Percentiles rank a stretch among this genome's conserved stretches.
These are phyloP conservation scores for Jacana jacana DNA, from an alignment of 2,113 vertebrate genomes.

Conservation along the genomic window DNA sequence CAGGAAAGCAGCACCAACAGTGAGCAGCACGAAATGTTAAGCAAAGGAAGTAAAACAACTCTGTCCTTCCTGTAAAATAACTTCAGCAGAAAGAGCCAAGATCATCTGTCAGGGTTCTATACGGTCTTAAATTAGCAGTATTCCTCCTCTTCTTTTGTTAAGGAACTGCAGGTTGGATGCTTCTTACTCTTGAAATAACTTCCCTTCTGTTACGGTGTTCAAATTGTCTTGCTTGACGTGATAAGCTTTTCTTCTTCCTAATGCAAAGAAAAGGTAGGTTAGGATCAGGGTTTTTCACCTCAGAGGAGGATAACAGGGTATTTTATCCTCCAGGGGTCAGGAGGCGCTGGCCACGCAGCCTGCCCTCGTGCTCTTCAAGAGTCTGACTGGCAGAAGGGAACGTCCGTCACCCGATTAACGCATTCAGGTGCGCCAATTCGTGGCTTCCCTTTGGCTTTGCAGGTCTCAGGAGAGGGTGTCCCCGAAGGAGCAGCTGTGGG, in stretches of 20 bases:
- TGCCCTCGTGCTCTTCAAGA: neutral
- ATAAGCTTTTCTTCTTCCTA: neutral
- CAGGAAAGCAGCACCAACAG: neutral
- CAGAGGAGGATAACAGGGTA: neutral
- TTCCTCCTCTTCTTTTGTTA: neutral
- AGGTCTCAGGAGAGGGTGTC: neutral
- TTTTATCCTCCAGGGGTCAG: neutral
- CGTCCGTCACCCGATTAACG: neutral
- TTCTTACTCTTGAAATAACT: neutral
- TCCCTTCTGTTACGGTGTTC: neutral
- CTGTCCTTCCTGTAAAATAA: neutral
- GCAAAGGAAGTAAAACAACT: neutral
- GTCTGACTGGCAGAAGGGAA: neutral
- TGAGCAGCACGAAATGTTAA: neutral
- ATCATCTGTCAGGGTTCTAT: neutral
- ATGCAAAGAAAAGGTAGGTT: neutral
- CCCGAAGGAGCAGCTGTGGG: neutral
- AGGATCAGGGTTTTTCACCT: neutral
- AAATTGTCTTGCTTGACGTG: neutral
- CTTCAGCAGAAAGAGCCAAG: neutral
- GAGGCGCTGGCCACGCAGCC: neutral
- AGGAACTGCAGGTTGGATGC: neutral
- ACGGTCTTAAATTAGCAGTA: neutral
- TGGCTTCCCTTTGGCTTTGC: neutral
- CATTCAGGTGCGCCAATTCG: neutral